Evolutionary conservation across 2,888 invertebrate species (phyloP).

Genomic region (Uloborus plumipes): DNA sequence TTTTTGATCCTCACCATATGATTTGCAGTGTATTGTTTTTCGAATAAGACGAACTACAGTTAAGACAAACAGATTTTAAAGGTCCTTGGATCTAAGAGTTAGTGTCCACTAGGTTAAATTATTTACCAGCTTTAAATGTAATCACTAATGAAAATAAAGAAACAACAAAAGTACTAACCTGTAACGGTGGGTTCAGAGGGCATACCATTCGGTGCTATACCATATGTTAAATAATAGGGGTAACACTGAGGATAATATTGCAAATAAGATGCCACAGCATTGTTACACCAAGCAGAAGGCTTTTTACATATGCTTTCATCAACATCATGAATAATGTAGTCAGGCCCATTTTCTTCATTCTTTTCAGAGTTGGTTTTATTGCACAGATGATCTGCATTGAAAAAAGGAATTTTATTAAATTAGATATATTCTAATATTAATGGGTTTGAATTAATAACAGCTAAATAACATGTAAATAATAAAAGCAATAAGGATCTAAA

Average conservation of each 20-base stretch:
- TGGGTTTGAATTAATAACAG: too few relatives aligned
- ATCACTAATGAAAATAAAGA: too few relatives aligned
- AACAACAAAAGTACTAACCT: slow-evolving; percentile 9
- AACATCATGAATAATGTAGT: slow-evolving; percentile 33
- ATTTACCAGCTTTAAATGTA: too few relatives aligned
- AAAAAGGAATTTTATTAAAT: not conserved
- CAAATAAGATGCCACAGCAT: slow-evolving; percentile 27
- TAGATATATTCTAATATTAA: not conserved
- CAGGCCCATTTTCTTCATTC: slow-evolving; percentile 22
- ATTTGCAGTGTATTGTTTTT: too few relatives aligned
- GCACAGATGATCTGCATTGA: slow-evolving; percentile 41
- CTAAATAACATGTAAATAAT: too few relatives aligned
- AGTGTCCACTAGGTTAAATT: too few relatives aligned
- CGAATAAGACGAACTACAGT: too few relatives aligned
- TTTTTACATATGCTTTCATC: slow-evolving; percentile 44
- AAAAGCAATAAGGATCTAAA: too few relatives aligned
- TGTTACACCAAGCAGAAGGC: slow-evolving; percentile 33
- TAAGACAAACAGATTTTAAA: too few relatives aligned
- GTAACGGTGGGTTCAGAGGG: slow-evolving; percentile 29
- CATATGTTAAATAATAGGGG: slow-evolving; percentile 56
- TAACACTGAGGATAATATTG: slow-evolving; percentile 55
- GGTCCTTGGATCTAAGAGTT: too few relatives aligned
- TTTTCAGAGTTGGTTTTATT: slow-evolving; percentile 39
- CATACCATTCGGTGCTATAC: slow-evolving; percentile 1
- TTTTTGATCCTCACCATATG: too few relatives aligned